phyloP scores from a whole-genome alignment of 2,797 vertebrate species.

The Champsocephalus esox region DNA sequence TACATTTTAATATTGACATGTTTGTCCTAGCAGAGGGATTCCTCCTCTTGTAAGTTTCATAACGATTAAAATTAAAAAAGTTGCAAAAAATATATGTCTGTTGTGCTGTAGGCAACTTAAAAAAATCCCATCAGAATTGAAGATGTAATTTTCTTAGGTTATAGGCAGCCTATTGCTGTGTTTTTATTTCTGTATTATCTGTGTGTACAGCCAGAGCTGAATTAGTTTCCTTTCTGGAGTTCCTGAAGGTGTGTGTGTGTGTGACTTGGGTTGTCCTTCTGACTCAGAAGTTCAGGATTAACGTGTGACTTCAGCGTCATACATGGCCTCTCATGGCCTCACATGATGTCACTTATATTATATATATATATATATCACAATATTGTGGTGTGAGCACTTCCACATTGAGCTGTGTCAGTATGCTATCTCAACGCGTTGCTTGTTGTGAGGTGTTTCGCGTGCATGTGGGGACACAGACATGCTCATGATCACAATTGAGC shows the following conservation, averaged over 20 bases:
- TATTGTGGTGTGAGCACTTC: constrained; percentile 19
- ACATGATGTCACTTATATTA: constrained; percentile 47
- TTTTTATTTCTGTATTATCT: too few species aligned
- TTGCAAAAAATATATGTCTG: background rate
- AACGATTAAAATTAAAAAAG: too few species aligned
- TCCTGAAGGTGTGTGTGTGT: constrained; percentile 5
- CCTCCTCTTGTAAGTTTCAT: background rate
- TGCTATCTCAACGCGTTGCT: constrained; percentile 13
- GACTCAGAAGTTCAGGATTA: constrained; percentile 33
- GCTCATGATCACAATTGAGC: constrained; percentile 12
- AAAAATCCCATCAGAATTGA: background rate
- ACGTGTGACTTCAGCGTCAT: constrained; percentile 55
- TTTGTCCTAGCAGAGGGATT: background rate
- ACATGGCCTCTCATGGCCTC: constrained; percentile 57
- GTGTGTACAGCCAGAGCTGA: too few species aligned
- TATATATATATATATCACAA: background rate
- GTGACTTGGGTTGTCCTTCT: background rate
- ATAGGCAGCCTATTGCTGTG: too few species aligned
- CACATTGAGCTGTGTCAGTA: constrained; percentile 22
- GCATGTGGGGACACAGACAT: constrained; percentile 33
- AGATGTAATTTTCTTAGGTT: background rate
- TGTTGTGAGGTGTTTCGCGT: constrained; percentile 33
- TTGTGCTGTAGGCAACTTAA: background rate
- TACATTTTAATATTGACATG: background rate
- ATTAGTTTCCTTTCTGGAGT: background rate